Base-by-base conservation (phyloP, 2,113 vertebrate species). In the Calidris pygmaea region DNA sequence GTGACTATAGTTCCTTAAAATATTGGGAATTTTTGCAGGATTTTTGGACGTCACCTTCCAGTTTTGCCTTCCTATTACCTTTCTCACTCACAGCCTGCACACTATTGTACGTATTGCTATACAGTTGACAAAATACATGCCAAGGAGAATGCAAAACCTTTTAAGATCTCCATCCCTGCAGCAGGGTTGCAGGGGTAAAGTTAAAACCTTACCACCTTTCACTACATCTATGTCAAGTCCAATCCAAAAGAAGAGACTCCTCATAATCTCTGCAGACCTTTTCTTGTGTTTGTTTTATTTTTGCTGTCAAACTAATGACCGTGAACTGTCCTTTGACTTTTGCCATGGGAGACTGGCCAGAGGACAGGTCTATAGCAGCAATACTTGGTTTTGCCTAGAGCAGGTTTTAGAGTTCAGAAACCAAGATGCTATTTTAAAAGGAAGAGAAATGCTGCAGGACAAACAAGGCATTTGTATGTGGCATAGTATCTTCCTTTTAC, bases 371-470 rank as follows among this genome's bases (percentile, higher is more conserved):
- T 60, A 10, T 43, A 76, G 67, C 20, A 72, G n/a, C 30, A 80
- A 10, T 68, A 11, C 41, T 88, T 67, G 6, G 1, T 18, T 92
- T 89, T 95, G 66, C 55, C 41, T 53, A 12, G 8, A 66, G 75
- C 35, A 15, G 7, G 1, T 13, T 87, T 95, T 34, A 76, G 39
- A 68, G 53, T 82, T 91, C 88, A 85, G 85, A 90, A 85, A 6
- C 4, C 48, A 85, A 66, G 74, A 53, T 19, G 21, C 37, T 90
- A 62, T 88, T 96, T 93, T 62, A 41, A 90, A 83, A 92, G 29
- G 43, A 87, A 84, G 32, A 76, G 16, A 53, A 90, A 11, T 23
- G 62, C 90, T 14, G 1, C 48, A 77, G 72, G 75, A 90, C 62
- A 92, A 75, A 52, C 10, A 75, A 77, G n/a, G 35, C 41, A 88